Percentiles rank a stretch among this genome's conserved stretches.
phyloP scores from a whole-genome alignment of 2,797 vertebrate species.

The Sparidentex hasta region DNA sequence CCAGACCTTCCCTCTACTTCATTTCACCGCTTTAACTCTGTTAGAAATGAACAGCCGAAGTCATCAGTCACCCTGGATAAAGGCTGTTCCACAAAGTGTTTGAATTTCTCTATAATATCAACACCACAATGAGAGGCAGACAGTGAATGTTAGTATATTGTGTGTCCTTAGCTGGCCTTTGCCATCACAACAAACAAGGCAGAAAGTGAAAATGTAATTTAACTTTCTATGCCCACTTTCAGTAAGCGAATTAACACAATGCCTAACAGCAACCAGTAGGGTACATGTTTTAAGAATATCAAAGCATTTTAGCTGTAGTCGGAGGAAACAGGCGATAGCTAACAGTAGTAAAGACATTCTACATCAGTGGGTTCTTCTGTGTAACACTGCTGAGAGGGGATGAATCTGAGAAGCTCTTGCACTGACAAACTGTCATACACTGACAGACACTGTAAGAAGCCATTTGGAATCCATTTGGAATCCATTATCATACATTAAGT shows the following conservation, averaged over 20 bases:
- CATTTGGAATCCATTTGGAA: too few relatives aligned
- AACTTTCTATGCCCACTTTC: neutral
- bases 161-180: neutral
- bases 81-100: neutral
- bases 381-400: neutral
- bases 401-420: neutral
- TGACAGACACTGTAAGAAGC: neutral
- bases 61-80: slow-evolving; percentile 4
- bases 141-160: neutral
- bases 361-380: neutral
- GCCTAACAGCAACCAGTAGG: neutral
- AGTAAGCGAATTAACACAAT: neutral
- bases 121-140: neutral
- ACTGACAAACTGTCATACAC: neutral
- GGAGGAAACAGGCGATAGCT: neutral
- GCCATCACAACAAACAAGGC: neutral
- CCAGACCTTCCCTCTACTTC: neutral
- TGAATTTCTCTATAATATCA: neutral
- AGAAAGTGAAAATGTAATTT: slow-evolving; percentile 3
- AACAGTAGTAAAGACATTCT: neutral
- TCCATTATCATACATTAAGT: too few relatives aligned
- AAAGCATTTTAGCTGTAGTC: slow-evolving; percentile 5
- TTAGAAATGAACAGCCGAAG: slow-evolving; percentile 1
- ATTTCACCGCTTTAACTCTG: slow-evolving; percentile 5
- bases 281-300: neutral